Evolutionary conservation across 2,888 invertebrate species (phyloP).

Genomic region (Melangyna quadrimaculata): DNA sequence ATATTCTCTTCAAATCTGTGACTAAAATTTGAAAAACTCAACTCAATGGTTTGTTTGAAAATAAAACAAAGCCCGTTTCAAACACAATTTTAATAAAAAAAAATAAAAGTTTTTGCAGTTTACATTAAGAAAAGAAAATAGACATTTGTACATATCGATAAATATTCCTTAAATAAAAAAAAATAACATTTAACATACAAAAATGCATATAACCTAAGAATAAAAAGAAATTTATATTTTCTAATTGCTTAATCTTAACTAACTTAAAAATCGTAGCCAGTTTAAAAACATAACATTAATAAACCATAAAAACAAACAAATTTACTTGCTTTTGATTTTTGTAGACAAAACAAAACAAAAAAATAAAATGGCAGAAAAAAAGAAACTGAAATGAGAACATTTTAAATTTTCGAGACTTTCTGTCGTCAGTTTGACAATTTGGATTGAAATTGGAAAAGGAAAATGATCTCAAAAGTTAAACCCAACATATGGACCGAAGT

Average conservation of each 20-base stretch:
- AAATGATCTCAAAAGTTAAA: slow-evolving; percentile 31
- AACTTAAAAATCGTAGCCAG: slow-evolving; percentile 47
- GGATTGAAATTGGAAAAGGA: slow-evolving; percentile 21
- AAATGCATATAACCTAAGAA: slow-evolving; percentile 66
- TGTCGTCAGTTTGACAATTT: slow-evolving; percentile 28
- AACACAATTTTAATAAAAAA: not conserved
- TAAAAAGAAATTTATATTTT: slow-evolving; percentile 73
- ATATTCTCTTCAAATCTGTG: not conserved
- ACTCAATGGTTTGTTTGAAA: not conserved
- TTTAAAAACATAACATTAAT: slow-evolving; percentile 18
- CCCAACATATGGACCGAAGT: slow-evolving; percentile 56
- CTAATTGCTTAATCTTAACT: slow-evolving; percentile 72
- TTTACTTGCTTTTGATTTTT: slow-evolving; percentile 47
- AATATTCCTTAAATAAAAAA: slow-evolving; percentile 43
- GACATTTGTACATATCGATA: slow-evolving; percentile 69
- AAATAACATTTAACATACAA: slow-evolving; percentile 45
- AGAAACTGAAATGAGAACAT: slow-evolving; percentile 17
- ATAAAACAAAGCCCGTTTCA: slow-evolving; percentile 1
- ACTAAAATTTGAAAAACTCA: not conserved
- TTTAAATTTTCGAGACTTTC: slow-evolving; percentile 20
- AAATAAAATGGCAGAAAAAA: not conserved
- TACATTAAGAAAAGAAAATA: slow-evolving; percentile 42
- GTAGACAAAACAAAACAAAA: slow-evolving; percentile 26
- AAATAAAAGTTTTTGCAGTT: slow-evolving; percentile 32
- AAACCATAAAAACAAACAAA: slow-evolving; percentile 28